Conservation (phyloP, 1,140 invertebrate species). For the Stegodyphus dumicola region DNA sequence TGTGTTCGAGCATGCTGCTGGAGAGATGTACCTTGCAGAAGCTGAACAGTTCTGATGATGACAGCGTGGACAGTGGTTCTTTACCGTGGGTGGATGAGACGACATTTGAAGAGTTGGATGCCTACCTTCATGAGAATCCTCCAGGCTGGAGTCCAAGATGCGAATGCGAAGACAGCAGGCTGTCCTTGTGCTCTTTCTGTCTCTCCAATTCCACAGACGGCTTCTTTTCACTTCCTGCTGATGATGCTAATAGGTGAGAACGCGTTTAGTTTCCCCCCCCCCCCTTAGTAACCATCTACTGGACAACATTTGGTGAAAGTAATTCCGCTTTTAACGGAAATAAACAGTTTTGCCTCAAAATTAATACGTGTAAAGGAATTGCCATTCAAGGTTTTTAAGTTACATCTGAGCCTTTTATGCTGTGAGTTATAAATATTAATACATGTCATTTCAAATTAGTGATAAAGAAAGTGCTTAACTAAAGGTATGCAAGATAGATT, state of each 20-base stretch:
- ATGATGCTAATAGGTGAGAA: constrained; percentile 33
- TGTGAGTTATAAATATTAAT: too few species aligned
- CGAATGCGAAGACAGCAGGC: constrained; percentile 34
- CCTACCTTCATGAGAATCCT: constrained; percentile 48
- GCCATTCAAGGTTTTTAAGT: too few species aligned
- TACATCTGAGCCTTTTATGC: too few species aligned
- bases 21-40: neutral
- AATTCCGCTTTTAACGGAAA: too few species aligned
- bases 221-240: constrained; percentile 7
- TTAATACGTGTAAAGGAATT: too few species aligned
- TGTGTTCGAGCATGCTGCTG: neutral
- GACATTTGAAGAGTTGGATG: constrained; percentile 28
- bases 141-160: constrained; percentile 40
- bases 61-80: constrained; percentile 2
- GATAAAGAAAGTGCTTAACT: too few species aligned
- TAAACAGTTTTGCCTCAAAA: too few species aligned
- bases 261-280: too few species aligned
- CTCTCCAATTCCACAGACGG: constrained; percentile 10
- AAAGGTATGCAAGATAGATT: too few species aligned
- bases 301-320: too few species aligned
- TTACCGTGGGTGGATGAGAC: constrained; percentile 29
- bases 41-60: constrained; percentile 29
- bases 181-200: constrained; percentile 46
- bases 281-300: too few species aligned
- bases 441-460: too few species aligned